Evolutionary conservation across 2,797 vertebrate species (phyloP), one percentile per base, ranked within the genome.

Genomic region (Gephyroberyx darwinii): DNA sequence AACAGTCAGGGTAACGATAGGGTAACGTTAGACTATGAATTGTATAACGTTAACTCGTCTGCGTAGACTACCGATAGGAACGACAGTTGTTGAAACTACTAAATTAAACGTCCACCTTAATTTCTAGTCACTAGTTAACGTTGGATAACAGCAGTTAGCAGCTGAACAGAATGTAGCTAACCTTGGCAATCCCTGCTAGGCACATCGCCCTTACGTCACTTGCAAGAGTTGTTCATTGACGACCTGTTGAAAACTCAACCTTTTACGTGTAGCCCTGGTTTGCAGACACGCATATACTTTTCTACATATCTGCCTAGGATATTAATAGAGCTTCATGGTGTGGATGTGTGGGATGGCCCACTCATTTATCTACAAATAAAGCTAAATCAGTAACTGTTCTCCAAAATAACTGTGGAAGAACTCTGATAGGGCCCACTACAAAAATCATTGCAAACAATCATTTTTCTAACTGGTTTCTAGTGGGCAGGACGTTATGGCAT

Each of bases 231-330:
- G 14, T 14, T 14, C 33, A 26, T 26, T 8, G 52, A 33, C 6
- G 61, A 80, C 55, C 72, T 86, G 80, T 74, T 82, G 78, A 78
- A 69, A 76, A 64, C 7, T 1, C 2, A 9, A 3, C 33, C 7
- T 5, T 26, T 10, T 19, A 4, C 14, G 14, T 45, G 5, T 16
- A 45, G 14, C 43, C 16, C 14, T 45, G 16, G 1, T 5, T 5
- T 45, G 14, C 14, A 16, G 14, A 62, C 8, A 53, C 0, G 0
- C 55, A 8, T 16, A 6, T 37, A 10, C 2, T 65, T 22, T 58
- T 0, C 31, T 14, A 19, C 16, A 12, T 4, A 7, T 8, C 19
- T 5, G 10, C 14, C n/a, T 5, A 5, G 0, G 37, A 12, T 55
- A 2, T 12, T 58, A 0, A 5, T 56, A 5, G 20, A 19, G 1